Conservation (phyloP, 2,888 invertebrate species). For the Leptura quadrifasciata region DNA sequence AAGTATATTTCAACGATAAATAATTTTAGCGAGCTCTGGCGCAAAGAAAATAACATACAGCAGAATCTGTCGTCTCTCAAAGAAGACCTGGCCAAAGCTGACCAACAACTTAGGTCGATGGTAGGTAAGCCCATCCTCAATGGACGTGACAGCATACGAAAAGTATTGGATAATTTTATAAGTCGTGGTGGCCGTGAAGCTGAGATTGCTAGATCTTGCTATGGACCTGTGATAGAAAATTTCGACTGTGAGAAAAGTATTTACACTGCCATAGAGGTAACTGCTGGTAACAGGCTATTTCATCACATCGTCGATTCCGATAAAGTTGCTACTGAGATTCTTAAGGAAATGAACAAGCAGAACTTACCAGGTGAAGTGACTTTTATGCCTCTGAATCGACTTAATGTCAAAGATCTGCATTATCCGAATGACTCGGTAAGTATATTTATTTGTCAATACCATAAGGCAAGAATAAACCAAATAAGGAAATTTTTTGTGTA, state of each 20-base stretch:
- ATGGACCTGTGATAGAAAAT: conserved; percentile 95
- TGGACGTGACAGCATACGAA: conserved; percentile 96
- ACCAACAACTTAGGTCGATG: conserved; percentile 97
- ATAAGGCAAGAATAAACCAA: no score
- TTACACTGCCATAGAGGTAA: conserved; percentile 98
- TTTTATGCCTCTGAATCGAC: conserved; percentile 97
- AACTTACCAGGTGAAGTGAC: conserved; percentile 98
- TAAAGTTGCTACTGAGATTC: conserved; percentile 95
- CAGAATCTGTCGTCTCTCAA: conserved; percentile 92
- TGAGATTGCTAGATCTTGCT: conserved; percentile 88
- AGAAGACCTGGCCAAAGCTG: conserved; percentile 97
- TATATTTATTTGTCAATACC: no score
- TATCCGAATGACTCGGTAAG: conserved; percentile 83
- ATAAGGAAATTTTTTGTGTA: no score
- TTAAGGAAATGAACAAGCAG: conserved; percentile 98
- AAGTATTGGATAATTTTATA: conserved; percentile 92
- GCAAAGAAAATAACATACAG: conserved; percentile 95
- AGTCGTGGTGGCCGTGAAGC: conserved; percentile 84
- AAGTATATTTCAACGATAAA: background rate
- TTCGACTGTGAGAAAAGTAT: conserved; percentile 98
- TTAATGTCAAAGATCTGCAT: conserved; percentile 82
- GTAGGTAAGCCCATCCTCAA: conserved; percentile 97
- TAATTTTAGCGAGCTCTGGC: conserved; percentile 87
- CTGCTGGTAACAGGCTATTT: conserved; percentile 87
- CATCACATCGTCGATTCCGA: conserved; percentile 99